Percentiles rank a stretch among this genome's conserved stretches.
Evolutionary conservation across 2,113 vertebrate species (phyloP).

Genomic region (Alethe castanea): DNA sequence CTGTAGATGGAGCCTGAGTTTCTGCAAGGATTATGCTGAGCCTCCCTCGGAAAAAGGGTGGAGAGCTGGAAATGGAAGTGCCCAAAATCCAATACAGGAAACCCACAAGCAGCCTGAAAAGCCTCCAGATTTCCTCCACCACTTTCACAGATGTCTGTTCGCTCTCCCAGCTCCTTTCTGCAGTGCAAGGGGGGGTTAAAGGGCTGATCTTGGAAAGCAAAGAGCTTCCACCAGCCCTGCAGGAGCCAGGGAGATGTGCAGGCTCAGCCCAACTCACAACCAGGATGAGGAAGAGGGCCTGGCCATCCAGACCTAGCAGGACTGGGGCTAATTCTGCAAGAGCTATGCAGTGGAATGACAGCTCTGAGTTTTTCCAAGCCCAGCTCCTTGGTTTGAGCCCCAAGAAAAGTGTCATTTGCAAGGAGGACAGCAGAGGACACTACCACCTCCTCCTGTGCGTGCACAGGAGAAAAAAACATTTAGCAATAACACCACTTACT

Average conservation of each 20-base stretch:
- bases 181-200: accelerated
- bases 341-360: neutral
- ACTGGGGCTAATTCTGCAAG: neutral
- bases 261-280: accelerated
- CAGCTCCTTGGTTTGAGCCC: accelerated
- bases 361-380: neutral
- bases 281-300: neutral
- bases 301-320: neutral
- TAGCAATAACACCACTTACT: neutral
- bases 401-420: neutral
- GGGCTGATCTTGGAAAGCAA: neutral
- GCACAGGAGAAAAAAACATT: neutral
- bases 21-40: neutral
- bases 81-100: conserved; percentile 32
- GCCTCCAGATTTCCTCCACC: neutral
- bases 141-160: accelerated
- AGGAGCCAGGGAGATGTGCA: accelerated
- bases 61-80: neutral
- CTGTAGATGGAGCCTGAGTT: conserved; percentile 40
- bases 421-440: neutral
- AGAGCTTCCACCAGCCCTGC: neutral
- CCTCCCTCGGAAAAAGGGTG: neutral
- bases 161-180: neutral
- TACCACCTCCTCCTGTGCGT: neutral
- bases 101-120: neutral